Evolutionary conservation across 2,113 vertebrate species (phyloP).

Genomic region (Motacilla alba): DNA sequence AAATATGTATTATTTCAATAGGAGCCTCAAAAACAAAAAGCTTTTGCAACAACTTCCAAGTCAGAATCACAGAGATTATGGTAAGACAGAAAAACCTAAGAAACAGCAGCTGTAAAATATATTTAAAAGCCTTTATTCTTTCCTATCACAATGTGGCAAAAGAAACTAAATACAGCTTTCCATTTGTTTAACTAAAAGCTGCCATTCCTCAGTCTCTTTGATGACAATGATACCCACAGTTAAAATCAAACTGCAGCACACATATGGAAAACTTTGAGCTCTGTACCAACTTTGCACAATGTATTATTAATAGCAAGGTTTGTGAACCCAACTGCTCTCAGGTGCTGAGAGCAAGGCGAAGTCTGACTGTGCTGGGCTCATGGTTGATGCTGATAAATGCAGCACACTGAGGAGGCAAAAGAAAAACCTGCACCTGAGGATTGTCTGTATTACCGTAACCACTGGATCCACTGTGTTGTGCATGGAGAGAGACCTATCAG

Average conservation of each 20-base stretch:
- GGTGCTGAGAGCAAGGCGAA: conserved; percentile 43
- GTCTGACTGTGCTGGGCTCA: background rate
- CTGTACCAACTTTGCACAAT: conserved; percentile 41
- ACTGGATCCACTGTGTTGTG: background rate
- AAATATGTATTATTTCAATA: conserved; percentile 52
- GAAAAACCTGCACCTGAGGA: background rate
- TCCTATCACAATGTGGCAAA: conserved; percentile 70
- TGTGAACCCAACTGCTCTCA: background rate
- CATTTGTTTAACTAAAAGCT: conserved; percentile 76
- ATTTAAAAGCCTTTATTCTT: conserved; percentile 70
- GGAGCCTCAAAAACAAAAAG: conserved; percentile 65
- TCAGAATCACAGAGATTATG: conserved; percentile 52
- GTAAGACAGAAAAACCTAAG: conserved; percentile 60
- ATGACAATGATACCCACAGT: conserved; percentile 62
- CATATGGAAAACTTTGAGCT: conserved; percentile 24
- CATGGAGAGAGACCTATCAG: background rate
- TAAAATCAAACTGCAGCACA: conserved; percentile 53
- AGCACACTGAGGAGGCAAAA: background rate
- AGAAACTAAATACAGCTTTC: conserved; percentile 71
- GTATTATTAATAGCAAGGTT: conserved; percentile 57
- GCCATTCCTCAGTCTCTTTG: conserved; percentile 65
- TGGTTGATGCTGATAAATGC: background rate
- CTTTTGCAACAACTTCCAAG: conserved; percentile 36
- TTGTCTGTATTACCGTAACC: background rate
- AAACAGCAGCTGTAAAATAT: conserved; percentile 68